Conservation (phyloP, 92 coral and sea anemone genomes). For the Pocillopora meandrina region DNA sequence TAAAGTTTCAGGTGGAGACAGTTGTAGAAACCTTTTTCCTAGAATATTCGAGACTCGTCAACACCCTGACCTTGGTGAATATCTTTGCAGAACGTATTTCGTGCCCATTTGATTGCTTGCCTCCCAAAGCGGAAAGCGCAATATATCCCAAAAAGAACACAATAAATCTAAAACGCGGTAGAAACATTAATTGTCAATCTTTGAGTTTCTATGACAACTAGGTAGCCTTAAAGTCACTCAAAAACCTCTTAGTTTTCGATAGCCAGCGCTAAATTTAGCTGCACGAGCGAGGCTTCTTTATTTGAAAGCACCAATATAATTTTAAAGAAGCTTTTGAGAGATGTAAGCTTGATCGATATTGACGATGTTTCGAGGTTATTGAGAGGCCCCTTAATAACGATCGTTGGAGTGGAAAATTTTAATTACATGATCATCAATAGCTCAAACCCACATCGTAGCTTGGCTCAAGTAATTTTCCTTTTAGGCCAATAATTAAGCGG, state of each 20-base stretch:
- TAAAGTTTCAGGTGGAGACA: neutral
- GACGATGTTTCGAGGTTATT: neutral
- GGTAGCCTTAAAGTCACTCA: neutral
- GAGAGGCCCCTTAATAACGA: neutral
- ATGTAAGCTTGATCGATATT: slow-evolving; percentile 17
- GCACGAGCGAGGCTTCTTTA: neutral
- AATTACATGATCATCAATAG: slow-evolving; percentile 17
- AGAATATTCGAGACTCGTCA: neutral
- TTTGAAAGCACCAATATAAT: neutral
- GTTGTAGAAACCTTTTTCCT: neutral
- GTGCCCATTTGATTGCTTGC: slow-evolving; percentile 5
- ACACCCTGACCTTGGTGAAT: neutral
- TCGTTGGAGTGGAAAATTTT: slow-evolving; percentile 18
- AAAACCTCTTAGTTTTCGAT: neutral
- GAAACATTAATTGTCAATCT: slow-evolving; percentile 5
- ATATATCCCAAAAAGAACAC: slow-evolving; percentile 3
- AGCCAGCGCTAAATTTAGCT: slow-evolving; percentile 22
- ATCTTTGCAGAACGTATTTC: neutral
- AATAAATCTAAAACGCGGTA: neutral
- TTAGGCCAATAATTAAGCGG: too few relatives aligned
- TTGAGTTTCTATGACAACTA: slow-evolving; percentile 19
- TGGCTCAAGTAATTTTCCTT: neutral
- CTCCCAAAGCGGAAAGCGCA: neutral
- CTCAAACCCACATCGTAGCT: neutral
- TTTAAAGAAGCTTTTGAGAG: slow-evolving; percentile 20